These are phyloP conservation scores for Bombycilla garrulus DNA, from an alignment of 2,113 vertebrate species.

Conservation along the genomic window DNA sequence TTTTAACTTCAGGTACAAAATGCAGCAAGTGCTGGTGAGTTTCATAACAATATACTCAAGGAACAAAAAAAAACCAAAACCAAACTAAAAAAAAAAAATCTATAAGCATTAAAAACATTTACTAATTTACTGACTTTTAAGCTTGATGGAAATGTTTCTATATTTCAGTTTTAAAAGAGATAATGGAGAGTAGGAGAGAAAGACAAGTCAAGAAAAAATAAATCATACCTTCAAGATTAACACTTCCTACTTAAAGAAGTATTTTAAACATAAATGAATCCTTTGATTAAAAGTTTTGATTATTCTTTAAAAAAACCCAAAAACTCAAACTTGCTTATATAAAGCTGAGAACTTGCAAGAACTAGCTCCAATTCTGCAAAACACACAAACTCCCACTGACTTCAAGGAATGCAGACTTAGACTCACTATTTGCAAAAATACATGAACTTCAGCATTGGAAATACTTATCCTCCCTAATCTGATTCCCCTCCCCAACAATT, in stretches of 20 bases:
- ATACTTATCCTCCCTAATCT: slow-evolving; percentile 26
- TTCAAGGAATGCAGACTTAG: not conserved
- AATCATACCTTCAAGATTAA: not conserved
- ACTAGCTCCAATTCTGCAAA: not conserved
- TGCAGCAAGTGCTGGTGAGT: not conserved
- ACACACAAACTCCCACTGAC: not conserved
- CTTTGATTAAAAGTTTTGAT: slow-evolving; percentile 1
- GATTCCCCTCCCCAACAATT: slow-evolving; percentile 26
- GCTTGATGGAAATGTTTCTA: not conserved
- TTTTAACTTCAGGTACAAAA: not conserved
- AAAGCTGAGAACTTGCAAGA: not conserved
- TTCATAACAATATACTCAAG: not conserved
- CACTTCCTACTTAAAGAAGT: slow-evolving; percentile 9
- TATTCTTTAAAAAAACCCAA: not conserved
- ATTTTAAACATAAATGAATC: slow-evolving; percentile 28
- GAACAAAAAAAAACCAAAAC: not conserved
- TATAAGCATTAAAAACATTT: not conserved
- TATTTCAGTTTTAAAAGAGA: not conserved
- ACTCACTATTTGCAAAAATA: not conserved
- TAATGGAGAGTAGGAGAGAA: not conserved
- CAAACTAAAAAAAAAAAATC: not conserved
- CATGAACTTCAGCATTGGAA: slow-evolving; percentile 2
- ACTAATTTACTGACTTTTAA: not conserved
- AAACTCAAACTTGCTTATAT: not conserved
- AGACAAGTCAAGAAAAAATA: not conserved